Conservation (phyloP, 2,113 vertebrate species). For the Albula goreensis region DNA sequence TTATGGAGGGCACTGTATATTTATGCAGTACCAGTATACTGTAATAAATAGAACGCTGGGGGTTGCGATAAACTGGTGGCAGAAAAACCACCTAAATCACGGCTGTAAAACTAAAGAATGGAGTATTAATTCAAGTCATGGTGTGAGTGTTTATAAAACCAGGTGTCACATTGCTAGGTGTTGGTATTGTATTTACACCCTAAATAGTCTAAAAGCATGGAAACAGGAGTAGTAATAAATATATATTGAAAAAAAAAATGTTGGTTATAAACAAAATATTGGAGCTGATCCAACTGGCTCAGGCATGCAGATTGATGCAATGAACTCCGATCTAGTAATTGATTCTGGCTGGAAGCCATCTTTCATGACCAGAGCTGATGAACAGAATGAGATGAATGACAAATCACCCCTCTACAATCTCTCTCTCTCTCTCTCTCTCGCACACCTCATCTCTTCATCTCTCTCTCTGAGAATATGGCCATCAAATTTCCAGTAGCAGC, state of each 20-base stretch:
- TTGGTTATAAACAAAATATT: constrained; percentile 50
- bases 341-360: constrained; percentile 61
- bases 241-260: constrained; percentile 42
- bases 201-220: background rate
- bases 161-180: background rate
- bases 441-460: background rate
- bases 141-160: no score
- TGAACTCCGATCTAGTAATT: constrained; percentile 66
- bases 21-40: background rate
- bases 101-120: no score
- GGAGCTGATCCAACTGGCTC: constrained; percentile 49
- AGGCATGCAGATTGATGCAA: constrained; percentile 68
- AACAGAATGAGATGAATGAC: background rate
- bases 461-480: background rate
- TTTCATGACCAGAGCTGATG: constrained; percentile 20
- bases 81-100: no score
- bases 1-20: background rate
- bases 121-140: no score
- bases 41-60: no score
- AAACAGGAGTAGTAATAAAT: background rate
- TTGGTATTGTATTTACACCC: background rate
- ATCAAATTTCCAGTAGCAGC: background rate
- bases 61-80: no score
- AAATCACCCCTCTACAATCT: background rate
- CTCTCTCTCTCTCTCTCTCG: background rate